phyloP scores from a whole-genome alignment of 2,888 invertebrate genomes.

The Lottia scabra region DNA sequence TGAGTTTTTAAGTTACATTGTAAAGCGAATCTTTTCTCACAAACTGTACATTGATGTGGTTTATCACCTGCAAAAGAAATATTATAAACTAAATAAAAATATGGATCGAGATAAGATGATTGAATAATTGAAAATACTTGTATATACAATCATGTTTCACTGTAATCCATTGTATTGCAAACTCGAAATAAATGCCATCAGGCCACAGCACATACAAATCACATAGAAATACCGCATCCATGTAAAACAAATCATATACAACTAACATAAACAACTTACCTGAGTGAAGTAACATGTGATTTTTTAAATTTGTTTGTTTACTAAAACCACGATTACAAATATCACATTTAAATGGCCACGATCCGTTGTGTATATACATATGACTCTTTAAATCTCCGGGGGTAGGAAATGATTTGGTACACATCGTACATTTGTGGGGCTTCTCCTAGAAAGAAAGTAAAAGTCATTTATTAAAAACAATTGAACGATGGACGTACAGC shows the following conservation, averaged over 20 bases:
- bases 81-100: background rate
- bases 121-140: too few relatives aligned
- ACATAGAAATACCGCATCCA: too few relatives aligned
- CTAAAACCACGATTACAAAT: constrained; percentile 95
- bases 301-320: constrained; percentile 95
- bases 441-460: constrained; percentile 80
- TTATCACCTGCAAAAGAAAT: constrained; percentile 75
- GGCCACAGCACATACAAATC: too few relatives aligned
- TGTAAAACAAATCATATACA: too few relatives aligned
- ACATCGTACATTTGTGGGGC: constrained; percentile 94
- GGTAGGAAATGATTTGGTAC: constrained; percentile 95
- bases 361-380: constrained; percentile 96
- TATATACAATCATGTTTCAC: too few relatives aligned
- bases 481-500: too few relatives aligned
- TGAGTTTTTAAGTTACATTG: constrained; percentile 81
- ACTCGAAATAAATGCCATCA: too few relatives aligned
- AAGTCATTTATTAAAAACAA: background rate
- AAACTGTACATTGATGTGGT: constrained; percentile 80
- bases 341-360: constrained; percentile 96
- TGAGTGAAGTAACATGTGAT: constrained; percentile 92
- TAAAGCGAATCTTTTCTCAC: constrained; percentile 79
- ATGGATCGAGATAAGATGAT: too few relatives aligned
- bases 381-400: constrained; percentile 96
- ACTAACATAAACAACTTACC: too few relatives aligned
- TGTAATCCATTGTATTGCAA: too few relatives aligned